Conservation (phyloP, 2,888 invertebrate species). For the Trichopria drosophilae region DNA sequence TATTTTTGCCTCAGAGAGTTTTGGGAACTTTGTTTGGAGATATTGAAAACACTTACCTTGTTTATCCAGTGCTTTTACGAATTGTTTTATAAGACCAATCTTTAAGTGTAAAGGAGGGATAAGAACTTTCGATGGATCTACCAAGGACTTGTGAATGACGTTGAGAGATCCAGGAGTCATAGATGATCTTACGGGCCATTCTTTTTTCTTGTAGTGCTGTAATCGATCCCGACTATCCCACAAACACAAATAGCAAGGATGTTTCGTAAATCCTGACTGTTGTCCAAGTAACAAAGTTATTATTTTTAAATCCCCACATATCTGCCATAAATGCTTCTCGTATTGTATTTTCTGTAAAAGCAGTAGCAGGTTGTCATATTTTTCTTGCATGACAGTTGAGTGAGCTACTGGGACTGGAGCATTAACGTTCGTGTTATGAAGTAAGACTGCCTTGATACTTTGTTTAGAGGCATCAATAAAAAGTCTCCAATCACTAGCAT, state of each 20-base stretch:
- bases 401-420: too few relatives aligned
- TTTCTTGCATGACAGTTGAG: slow-evolving; percentile 37
- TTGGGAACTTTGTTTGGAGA: slow-evolving; percentile 5
- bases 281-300: slow-evolving; percentile 37
- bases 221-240: too few relatives aligned
- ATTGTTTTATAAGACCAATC: slow-evolving; percentile 38
- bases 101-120: slow-evolving; percentile 35
- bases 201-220: too few relatives aligned
- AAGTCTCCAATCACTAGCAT: slow-evolving; percentile 32
- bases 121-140: slow-evolving; percentile 15
- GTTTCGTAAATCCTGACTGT: too few relatives aligned
- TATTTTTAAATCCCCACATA: slow-evolving; percentile 38
- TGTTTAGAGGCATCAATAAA: slow-evolving; percentile 36
- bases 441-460: slow-evolving; percentile 9
- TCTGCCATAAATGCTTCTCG: slow-evolving; percentile 31
- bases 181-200: slow-evolving; percentile 15
- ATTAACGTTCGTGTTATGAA: slow-evolving; percentile 6
- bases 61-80: slow-evolving; percentile 23
- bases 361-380: slow-evolving; percentile 27
- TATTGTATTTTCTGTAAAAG: slow-evolving; percentile 33
- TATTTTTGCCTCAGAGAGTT: slow-evolving; percentile 30
- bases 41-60: slow-evolving; percentile 10
- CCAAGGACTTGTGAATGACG: slow-evolving; percentile 14
- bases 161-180: slow-evolving; percentile 12
- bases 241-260: too few relatives aligned